Percentiles rank a stretch among this genome's conserved stretches.
These are phyloP conservation scores for Drosophila longiperda DNA, from an alignment of 2,888 invertebrate species.

Conservation along the genomic window DNA sequence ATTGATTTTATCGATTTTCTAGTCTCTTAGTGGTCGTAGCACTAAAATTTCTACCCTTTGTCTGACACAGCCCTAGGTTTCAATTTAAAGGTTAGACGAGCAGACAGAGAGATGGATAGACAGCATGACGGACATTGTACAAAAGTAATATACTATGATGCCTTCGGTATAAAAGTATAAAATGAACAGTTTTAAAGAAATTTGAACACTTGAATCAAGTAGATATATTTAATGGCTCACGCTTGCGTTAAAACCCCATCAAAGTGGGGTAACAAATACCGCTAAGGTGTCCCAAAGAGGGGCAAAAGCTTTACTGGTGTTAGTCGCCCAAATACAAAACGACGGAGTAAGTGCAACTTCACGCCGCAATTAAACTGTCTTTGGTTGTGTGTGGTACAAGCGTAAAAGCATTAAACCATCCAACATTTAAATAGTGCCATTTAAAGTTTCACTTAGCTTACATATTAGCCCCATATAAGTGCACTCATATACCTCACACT, in stretches of 20 bases:
- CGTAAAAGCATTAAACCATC: slow-evolving; percentile 70
- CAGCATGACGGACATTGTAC: not conserved
- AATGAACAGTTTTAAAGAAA: too few relatives aligned
- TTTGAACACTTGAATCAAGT: slow-evolving; percentile 27
- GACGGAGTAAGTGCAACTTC: slow-evolving; percentile 71
- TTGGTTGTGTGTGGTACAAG: slow-evolving; percentile 62
- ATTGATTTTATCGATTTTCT: too few relatives aligned
- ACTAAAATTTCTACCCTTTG: too few relatives aligned
- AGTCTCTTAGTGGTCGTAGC: too few relatives aligned
- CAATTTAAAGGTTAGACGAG: too few relatives aligned
- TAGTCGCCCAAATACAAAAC: slow-evolving; percentile 40
- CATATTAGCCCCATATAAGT: slow-evolving; percentile 37
- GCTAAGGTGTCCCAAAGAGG: slow-evolving; percentile 42
- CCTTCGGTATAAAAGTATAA: slow-evolving; percentile 17
- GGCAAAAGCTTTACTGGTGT: slow-evolving; percentile 23
- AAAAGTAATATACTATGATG: not conserved
- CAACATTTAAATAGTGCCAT: slow-evolving; percentile 70
- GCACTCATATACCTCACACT: not conserved
- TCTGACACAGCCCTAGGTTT: too few relatives aligned
- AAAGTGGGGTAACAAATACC: slow-evolving; percentile 60
- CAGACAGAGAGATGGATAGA: too few relatives aligned
- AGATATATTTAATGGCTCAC: slow-evolving; percentile 73
- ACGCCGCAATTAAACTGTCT: slow-evolving; percentile 81
- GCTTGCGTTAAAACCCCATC: slow-evolving; percentile 73
- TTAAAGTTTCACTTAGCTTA: slow-evolving; percentile 66